Evolutionary conservation across 2,113 vertebrate species (phyloP).

Genomic region (Tichodroma muraria): DNA sequence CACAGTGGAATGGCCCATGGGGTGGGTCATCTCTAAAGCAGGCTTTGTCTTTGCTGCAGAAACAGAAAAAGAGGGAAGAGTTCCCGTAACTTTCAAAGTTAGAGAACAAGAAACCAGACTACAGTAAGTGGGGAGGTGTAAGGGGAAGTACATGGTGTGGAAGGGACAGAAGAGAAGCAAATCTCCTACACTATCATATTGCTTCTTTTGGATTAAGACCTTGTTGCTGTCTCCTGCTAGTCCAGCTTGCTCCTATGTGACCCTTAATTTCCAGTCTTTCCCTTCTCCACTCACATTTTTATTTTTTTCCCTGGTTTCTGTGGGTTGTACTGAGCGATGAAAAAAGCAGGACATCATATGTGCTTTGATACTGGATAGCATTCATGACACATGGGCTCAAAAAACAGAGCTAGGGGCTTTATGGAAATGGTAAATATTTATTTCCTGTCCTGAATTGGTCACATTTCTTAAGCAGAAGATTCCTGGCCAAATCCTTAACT

Average conservation of each 20-base stretch:
- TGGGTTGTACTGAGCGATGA: not conserved
- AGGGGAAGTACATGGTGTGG: not conserved
- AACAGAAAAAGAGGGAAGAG: not conserved
- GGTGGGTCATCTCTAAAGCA: not conserved
- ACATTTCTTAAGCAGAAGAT: not conserved
- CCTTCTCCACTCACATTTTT: not conserved
- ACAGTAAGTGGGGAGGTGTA: not conserved
- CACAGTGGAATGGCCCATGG: fast-evolving
- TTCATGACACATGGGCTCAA: not conserved
- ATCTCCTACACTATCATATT: not conserved
- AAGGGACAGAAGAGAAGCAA: not conserved
- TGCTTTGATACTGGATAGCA: not conserved
- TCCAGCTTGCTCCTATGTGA: not conserved
- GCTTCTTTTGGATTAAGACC: not conserved
- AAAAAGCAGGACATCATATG: fast-evolving
- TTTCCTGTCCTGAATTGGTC: not conserved
- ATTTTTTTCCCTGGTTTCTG: not conserved
- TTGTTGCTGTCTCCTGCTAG: not conserved
- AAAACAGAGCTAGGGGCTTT: not conserved
- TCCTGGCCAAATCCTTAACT: not conserved
- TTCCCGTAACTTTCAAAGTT: not conserved
- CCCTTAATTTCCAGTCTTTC: not conserved
- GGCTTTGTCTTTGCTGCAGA: not conserved
- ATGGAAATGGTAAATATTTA: not conserved
- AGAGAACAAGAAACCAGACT: not conserved